Evolutionary conservation across 2,797 vertebrate genomes (phyloP).

Genomic region (Gymnoscopelus microlampas): DNA sequence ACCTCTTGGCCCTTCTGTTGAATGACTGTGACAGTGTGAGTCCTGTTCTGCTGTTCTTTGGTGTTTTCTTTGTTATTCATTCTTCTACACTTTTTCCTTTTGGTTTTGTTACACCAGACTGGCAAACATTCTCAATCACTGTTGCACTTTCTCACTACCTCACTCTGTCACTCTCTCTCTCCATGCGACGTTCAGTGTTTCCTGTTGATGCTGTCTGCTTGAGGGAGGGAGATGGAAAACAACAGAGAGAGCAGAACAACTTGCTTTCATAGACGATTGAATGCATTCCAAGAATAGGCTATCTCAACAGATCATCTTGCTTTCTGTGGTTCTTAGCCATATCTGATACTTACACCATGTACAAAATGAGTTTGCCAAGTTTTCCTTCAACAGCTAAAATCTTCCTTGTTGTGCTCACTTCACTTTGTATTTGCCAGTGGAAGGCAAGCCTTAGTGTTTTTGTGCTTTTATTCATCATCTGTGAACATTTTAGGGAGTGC

Average conservation of each 20-base stretch:
- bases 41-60: conserved; percentile 8
- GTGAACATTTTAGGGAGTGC: conserved; percentile 4
- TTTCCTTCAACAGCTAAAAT: conserved; percentile 9
- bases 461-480: conserved; percentile 7
- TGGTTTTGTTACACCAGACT: too few species aligned
- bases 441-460: conserved; percentile 13
- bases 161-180: conserved; percentile 16
- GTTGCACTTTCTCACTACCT: not conserved
- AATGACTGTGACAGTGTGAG: too few species aligned
- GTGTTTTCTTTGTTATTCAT: not conserved
- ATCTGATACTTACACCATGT: conserved; percentile 26
- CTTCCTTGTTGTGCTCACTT: conserved; percentile 8
- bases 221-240: conserved; percentile 19
- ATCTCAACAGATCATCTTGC: conserved; percentile 41
- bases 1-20: conserved; percentile 25
- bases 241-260: conserved; percentile 9
- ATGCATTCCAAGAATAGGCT: conserved; percentile 38
- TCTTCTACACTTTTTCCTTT: conserved; percentile 38
- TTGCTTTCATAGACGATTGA: conserved; percentile 28
- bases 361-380: conserved; percentile 21
- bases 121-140: conserved; percentile 5
- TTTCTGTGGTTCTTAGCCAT: conserved; percentile 28
- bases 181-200: conserved; percentile 44
- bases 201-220: conserved; percentile 42
- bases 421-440: conserved; percentile 23